These are phyloP conservation scores for Monochamus alternatus DNA, from an alignment of 2,888 invertebrate species.

Conservation along the genomic window DNA sequence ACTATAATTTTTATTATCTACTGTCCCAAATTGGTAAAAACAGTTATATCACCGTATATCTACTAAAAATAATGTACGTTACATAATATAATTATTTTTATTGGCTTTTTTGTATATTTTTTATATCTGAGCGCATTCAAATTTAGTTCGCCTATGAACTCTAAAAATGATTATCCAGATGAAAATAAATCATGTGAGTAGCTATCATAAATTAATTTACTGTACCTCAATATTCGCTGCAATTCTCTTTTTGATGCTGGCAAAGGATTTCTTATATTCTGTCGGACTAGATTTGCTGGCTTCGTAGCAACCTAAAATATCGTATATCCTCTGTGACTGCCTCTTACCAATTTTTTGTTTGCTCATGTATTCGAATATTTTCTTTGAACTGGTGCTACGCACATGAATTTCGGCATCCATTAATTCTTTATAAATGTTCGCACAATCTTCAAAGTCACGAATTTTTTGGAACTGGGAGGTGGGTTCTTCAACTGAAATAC, in stretches of 20 bases:
- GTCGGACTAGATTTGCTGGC: constrained; percentile 46
- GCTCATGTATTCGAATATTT: constrained; percentile 52
- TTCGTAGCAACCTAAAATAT: constrained; percentile 58
- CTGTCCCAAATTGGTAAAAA: no score
- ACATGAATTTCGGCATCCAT: constrained; percentile 44
- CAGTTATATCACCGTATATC: no score
- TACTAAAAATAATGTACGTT: no score
- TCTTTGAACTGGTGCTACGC: constrained; percentile 42
- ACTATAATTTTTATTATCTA: no score
- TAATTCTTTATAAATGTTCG: constrained; percentile 51
- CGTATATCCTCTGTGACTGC: constrained; percentile 58
- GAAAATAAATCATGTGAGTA: not conserved
- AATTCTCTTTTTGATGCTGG: constrained; percentile 55
- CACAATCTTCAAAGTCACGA: constrained; percentile 76
- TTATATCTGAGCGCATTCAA: no score
- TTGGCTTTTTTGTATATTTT: no score
- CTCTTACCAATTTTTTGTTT: constrained; percentile 58
- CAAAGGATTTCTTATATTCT: constrained; percentile 49
- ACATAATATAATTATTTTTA: no score
- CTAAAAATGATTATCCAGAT: not conserved
- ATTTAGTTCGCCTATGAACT: no score
- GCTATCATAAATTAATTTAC: not conserved
- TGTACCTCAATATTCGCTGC: constrained; percentile 52
- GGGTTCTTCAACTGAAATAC: constrained; percentile 89
- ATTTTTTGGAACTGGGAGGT: constrained; percentile 91